Conservation (phyloP, 2,797 vertebrate species). For the Sebastes paucispinis region DNA sequence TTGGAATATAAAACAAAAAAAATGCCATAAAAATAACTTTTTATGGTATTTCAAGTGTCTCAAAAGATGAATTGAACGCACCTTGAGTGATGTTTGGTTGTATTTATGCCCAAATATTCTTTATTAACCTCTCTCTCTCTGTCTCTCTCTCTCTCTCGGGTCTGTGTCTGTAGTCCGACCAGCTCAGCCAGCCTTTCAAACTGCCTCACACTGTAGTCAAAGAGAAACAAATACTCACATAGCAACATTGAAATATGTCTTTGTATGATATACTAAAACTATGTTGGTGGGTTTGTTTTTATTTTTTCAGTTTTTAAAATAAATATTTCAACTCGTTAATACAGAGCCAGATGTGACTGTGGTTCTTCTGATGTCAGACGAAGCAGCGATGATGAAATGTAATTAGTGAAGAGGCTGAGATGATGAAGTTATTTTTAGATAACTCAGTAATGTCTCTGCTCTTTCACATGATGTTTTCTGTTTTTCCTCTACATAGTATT, state of each 20-base stretch:
- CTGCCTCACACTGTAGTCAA: constrained; percentile 84
- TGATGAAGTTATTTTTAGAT: background rate
- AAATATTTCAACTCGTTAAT: constrained; percentile 83
- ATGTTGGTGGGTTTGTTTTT: constrained; percentile 82
- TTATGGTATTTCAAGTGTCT: constrained; percentile 52
- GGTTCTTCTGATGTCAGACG: background rate
- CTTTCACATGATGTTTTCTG: background rate
- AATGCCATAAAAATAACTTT: constrained; percentile 7
- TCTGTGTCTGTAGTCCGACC: constrained; percentile 75
- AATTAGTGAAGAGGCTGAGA: background rate
- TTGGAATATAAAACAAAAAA: constrained; percentile 9
- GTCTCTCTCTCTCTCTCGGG: constrained; percentile 29
- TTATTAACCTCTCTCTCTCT: constrained; percentile 44
- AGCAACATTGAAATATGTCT: constrained; percentile 81
- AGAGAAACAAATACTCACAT: constrained; percentile 78
- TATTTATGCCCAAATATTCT: constrained; percentile 49
- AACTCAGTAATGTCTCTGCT: background rate
- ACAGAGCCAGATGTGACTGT: constrained; percentile 24
- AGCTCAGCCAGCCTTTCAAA: constrained; percentile 85
- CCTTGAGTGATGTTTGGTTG: constrained; percentile 58
- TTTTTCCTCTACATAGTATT: background rate
- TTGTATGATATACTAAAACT: constrained; percentile 85
- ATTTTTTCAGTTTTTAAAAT: constrained; percentile 84
- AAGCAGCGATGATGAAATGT: background rate
- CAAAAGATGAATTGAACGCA: constrained; percentile 53